Percentiles rank a stretch among this genome's conserved stretches.
phyloP scores from a whole-genome alignment of 2,113 vertebrate species.

The Protobothrops mucrosquamatus region DNA sequence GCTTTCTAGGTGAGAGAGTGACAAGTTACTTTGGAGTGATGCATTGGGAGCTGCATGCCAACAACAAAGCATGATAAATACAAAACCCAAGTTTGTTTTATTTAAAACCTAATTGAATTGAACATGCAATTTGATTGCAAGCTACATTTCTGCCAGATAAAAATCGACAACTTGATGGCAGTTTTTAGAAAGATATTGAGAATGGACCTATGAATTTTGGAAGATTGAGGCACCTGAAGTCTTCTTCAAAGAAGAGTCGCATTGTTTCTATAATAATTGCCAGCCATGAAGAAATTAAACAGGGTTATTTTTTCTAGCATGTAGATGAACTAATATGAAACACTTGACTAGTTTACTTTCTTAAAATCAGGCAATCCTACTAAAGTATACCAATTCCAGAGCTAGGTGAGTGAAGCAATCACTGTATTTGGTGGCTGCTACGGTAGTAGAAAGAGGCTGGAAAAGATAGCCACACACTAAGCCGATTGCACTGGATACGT shows the following conservation, averaged over 20 bases:
- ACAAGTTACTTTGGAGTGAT: not conserved
- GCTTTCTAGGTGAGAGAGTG: not conserved
- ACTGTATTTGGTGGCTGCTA: not conserved
- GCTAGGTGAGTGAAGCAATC: not conserved
- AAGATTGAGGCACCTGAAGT: not conserved
- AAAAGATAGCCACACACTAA: not conserved
- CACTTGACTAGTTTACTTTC: not conserved
- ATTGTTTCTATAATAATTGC: not conserved
- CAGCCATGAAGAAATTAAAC: not conserved
- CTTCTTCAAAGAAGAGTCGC: not conserved
- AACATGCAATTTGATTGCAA: not conserved
- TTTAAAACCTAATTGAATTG: not conserved
- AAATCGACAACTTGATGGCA: not conserved
- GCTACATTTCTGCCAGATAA: not conserved
- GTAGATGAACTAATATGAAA: not conserved
- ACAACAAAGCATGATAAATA: not conserved
- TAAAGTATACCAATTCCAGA: not conserved
- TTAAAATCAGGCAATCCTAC: not conserved
- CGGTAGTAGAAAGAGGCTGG: not conserved
- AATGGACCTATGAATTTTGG: not conserved
- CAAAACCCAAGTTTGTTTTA: not conserved
- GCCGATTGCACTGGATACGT: not conserved
- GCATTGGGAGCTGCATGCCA: not conserved
- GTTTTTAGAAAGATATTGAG: not conserved
- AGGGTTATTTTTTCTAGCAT: not conserved